Percentiles rank a stretch among this genome's conserved stretches.
These are phyloP conservation scores for Alauda arvensis DNA, from an alignment of 2,797 vertebrate species.

Conservation along the genomic window DNA sequence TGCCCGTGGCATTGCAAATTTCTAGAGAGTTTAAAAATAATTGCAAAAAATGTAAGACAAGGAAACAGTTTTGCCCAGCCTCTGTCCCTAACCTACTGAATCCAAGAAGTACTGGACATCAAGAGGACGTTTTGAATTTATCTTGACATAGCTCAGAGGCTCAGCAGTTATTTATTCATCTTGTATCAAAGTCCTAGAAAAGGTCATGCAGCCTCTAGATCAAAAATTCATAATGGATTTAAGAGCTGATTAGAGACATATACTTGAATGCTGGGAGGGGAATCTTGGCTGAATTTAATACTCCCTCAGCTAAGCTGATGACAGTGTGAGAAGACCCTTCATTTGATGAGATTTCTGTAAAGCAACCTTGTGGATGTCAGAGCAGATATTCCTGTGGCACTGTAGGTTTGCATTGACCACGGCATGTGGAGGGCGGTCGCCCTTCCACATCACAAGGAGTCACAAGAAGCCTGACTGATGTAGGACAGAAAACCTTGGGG, in stretches of 20 bases:
- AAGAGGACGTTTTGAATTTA: background rate
- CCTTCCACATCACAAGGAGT: background rate
- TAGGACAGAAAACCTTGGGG: background rate
- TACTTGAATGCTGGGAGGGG: background rate
- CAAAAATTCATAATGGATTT: conserved; percentile 20
- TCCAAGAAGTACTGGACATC: background rate
- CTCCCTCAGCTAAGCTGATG: background rate
- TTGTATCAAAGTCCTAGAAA: conserved; percentile 26
- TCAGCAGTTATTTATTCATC: conserved; percentile 21
- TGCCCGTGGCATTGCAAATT: background rate
- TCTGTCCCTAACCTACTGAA: background rate
- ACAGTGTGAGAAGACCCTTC: background rate
- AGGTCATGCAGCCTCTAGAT: conserved; percentile 17
- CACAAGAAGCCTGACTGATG: background rate
- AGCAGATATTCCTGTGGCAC: background rate
- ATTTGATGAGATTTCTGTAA: background rate
- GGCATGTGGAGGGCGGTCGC: accelerated
- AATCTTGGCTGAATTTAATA: conserved; percentile 2
- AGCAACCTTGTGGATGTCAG: background rate
- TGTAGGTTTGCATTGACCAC: accelerated
- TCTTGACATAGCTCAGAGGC: conserved; percentile 34
- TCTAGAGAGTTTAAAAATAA: background rate
- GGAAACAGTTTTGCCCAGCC: background rate
- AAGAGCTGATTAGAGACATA: conserved; percentile 2
- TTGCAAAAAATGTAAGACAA: background rate